Evolutionary conservation across 1,140 invertebrate genomes (phyloP).

Genomic region (Drosophila baimaii): DNA sequence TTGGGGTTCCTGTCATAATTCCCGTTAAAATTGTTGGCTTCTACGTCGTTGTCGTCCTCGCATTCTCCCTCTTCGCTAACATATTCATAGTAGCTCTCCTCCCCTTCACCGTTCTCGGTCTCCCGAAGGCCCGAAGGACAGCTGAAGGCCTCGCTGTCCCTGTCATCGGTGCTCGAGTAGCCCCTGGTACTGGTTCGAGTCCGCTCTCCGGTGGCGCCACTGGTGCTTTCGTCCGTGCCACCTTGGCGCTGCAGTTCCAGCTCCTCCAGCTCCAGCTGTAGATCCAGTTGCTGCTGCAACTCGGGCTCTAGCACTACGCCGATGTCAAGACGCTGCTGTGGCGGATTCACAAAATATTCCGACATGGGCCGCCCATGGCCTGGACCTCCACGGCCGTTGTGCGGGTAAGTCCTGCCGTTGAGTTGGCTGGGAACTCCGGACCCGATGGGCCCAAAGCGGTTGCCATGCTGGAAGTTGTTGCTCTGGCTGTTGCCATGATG

Average conservation of each 20-base stretch:
- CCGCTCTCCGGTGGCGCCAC: background rate
- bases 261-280: background rate
- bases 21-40: no score
- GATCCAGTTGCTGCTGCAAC: background rate
- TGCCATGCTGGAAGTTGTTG: background rate
- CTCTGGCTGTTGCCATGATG: background rate
- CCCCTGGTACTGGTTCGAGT: background rate
- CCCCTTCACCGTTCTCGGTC: background rate
- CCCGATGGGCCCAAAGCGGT: constrained; percentile 13
- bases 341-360: background rate
- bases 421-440: background rate
- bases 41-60: background rate
- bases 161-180: constrained; percentile 1
- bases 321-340: background rate
- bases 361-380: background rate
- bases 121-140: background rate
- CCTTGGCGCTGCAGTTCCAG: background rate
- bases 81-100: background rate
- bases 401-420: background rate
- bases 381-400: background rate
- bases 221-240: background rate
- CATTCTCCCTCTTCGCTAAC: background rate
- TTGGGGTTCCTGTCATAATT: background rate
- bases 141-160: background rate
- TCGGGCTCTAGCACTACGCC: background rate